Evolutionary conservation across 2,888 invertebrate species (phyloP).

Genomic region (Leptopilina myrica): DNA sequence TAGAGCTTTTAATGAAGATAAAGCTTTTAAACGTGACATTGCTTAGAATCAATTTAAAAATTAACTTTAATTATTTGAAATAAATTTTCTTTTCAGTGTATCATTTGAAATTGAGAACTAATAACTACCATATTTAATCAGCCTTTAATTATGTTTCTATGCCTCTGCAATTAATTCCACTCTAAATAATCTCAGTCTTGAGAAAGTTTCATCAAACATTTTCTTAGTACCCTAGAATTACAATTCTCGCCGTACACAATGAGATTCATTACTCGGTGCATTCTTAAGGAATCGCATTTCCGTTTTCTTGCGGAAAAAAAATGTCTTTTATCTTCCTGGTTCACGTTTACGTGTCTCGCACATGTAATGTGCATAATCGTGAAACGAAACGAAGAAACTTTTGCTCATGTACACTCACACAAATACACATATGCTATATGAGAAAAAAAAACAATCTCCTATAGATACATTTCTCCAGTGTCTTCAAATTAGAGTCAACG

Average conservation of each 20-base stretch:
- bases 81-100: too few species aligned
- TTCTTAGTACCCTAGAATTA: slow-evolving; percentile 8
- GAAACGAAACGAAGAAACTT: slow-evolving; percentile 7
- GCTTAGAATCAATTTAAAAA: too few species aligned
- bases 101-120: background rate
- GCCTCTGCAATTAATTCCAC: slow-evolving; percentile 12
- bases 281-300: slow-evolving; percentile 16
- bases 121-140: background rate
- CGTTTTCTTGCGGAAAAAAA: slow-evolving; percentile 14
- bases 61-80: too few species aligned
- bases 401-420: background rate
- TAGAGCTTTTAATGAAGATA: too few species aligned
- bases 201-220: slow-evolving; percentile 17
- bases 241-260: slow-evolving; percentile 11
- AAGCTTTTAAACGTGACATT: too few species aligned
- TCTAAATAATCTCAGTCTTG: background rate
- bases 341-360: slow-evolving; percentile 7
- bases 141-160: slow-evolving; percentile 4
- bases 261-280: slow-evolving; percentile 8
- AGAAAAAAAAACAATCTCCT: background rate
- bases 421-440: background rate
- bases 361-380: slow-evolving; percentile 23
- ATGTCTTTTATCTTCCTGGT: slow-evolving; percentile 33
- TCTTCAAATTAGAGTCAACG: slow-evolving; percentile 1
- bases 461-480: too few species aligned